A percentile compares a stretch with the other conserved stretches of the same genome.
These are phyloP conservation scores for Orthosia gothica DNA, from an alignment of 2,888 invertebrate genomes.

Conservation along the genomic window DNA sequence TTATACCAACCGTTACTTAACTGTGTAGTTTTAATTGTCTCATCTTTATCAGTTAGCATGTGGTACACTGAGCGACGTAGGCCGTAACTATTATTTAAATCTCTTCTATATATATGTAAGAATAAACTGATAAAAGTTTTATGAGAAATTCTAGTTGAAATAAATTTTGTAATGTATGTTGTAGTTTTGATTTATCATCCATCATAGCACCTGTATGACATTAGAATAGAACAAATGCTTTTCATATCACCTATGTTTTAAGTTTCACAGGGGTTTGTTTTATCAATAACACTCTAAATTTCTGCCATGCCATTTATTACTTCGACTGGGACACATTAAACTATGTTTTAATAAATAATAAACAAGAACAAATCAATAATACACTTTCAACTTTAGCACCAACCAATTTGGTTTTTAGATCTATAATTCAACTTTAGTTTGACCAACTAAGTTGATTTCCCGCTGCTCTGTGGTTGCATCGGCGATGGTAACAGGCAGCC, in stretches of 20 bases:
- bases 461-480: slow-evolving; percentile 88
- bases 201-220: slow-evolving; percentile 12
- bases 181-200: slow-evolving; percentile 70
- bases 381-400: slow-evolving; percentile 69
- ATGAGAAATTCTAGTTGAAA: slow-evolving; percentile 86
- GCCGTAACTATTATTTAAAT: slow-evolving; percentile 63
- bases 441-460: slow-evolving; percentile 71
- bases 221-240: slow-evolving; percentile 26
- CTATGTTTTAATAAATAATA: slow-evolving; percentile 65
- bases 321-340: slow-evolving; percentile 56
- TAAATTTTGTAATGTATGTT: slow-evolving; percentile 86
- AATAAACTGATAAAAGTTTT: slow-evolving; percentile 80
- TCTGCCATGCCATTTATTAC: slow-evolving; percentile 63
- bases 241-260: slow-evolving; percentile 14
- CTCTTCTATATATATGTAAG: slow-evolving; percentile 72
- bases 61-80: slow-evolving; percentile 66
- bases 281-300: slow-evolving; percentile 9
- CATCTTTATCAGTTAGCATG: slow-evolving; percentile 62
- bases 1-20: slow-evolving; percentile 80
- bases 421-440: slow-evolving; percentile 35
- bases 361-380: slow-evolving; percentile 63
- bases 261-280: not conserved
- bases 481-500: slow-evolving; percentile 92
- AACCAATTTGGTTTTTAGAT: slow-evolving; percentile 64
- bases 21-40: slow-evolving; percentile 75